Base-by-base conservation (phyloP, 37 sponge, comb jelly and placozoan species). In the Chondrilla cf. caribensis region DNA sequence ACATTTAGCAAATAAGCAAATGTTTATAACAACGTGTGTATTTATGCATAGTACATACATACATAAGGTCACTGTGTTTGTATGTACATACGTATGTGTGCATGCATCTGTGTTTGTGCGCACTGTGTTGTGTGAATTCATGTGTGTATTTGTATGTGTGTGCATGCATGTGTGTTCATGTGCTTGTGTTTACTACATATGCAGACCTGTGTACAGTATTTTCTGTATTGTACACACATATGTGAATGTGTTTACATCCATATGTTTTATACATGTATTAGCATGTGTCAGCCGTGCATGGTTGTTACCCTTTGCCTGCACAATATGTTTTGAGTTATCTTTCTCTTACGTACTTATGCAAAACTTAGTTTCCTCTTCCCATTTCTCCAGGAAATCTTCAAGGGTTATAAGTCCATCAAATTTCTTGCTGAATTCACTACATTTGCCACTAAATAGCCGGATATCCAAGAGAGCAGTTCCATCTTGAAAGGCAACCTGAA, bases 281-380 rank as follows among this genome's bases (percentile, higher is more conserved):
- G 15, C 17, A 17, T 54, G 57, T 11, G n/a, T n/a, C n/a, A n/a
- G n/a, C n/a, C n/a, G n/a, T n/a, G n/a, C n/a, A n/a, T n/a, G n/a
- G n/a, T n/a, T n/a, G n/a, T n/a, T n/a, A n/a, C n/a, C n/a, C n/a
- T n/a, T n/a, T n/a, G n/a, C n/a, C n/a, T n/a, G n/a, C n/a, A n/a
- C n/a, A n/a, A n/a, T n/a, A n/a, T n/a, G n/a, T n/a, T n/a, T n/a
- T n/a, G n/a, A n/a, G n/a, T n/a, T n/a, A n/a, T n/a, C n/a, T n/a
- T n/a, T 11, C 51, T 47, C 6, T 47, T 11, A 21, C 64, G 6
- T 60, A 60, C 64, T 60, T 60, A 60, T 60, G 64, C 64, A 60
- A 26, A 60, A 60, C 64, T 60, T 60, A 21, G 64, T 60, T 26
- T 60, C 64, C 22, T 28, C 29, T 60, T 60, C 64, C 64, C 64